A percentile compares a stretch with the other conserved stretches of the same genome.
Conservation (phyloP, 2,113 vertebrate species). For the Phocoena phocoena region DNA sequence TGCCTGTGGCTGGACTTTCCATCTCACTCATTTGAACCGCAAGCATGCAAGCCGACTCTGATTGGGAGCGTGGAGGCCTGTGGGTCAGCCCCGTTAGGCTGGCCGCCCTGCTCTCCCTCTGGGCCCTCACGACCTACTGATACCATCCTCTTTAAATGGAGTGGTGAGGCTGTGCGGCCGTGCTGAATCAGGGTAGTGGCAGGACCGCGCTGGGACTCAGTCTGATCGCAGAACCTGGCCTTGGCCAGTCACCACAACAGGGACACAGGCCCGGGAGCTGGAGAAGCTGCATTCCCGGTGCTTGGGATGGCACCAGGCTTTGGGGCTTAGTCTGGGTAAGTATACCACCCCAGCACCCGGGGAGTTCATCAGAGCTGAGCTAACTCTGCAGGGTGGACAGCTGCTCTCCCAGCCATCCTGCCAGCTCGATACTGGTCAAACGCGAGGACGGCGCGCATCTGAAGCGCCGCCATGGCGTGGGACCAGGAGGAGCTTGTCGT, state of each 20-base stretch:
- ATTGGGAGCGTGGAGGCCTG: rapidly evolving
- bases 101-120: too few species aligned
- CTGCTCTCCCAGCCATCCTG: rapidly evolving
- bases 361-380: not conserved
- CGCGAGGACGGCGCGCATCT: not conserved
- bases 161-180: not conserved
- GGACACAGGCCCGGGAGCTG: not conserved
- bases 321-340: not conserved
- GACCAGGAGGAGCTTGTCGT: not conserved
- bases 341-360: not conserved
- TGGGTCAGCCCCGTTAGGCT: not conserved
- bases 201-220: not conserved
- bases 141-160: not conserved
- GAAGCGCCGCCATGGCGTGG: not conserved
- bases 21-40: rapidly evolving
- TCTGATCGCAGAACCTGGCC: not conserved
- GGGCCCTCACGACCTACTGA: too few species aligned
- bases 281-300: not conserved
- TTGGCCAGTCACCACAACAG: not conserved
- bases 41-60: rapidly evolving
- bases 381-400: not conserved
- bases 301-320: not conserved
- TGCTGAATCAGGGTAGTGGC: not conserved
- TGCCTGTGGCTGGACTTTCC: not conserved
- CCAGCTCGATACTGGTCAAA: not conserved